Conservation (phyloP, 1,140 invertebrate species). For the Hydropsyche tenuis region DNA sequence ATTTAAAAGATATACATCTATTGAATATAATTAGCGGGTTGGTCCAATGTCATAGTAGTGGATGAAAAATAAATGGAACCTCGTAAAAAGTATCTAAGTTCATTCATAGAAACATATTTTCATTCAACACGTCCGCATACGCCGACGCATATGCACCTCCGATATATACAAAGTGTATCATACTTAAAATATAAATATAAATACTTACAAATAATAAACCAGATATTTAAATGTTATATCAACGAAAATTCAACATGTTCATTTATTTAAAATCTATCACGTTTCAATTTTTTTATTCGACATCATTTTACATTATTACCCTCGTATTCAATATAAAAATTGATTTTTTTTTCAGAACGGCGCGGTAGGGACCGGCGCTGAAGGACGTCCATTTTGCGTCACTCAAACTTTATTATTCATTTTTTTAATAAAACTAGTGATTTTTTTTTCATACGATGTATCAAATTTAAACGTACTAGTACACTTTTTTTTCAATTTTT, state of each 20-base stretch:
- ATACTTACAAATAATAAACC: slow-evolving; percentile 19
- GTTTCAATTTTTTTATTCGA: slow-evolving; percentile 3
- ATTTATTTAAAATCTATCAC: slow-evolving; percentile 2
- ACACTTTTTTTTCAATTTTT: slow-evolving; percentile 9
- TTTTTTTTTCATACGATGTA: not conserved
- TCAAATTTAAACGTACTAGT: slow-evolving; percentile 10
- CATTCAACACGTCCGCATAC: not conserved
- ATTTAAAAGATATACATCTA: slow-evolving; percentile 17
- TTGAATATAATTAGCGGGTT: slow-evolving; percentile 22
- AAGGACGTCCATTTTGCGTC: not conserved
- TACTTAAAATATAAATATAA: slow-evolving; percentile 23
- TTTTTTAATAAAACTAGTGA: not conserved
- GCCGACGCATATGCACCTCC: not conserved
- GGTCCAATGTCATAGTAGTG: slow-evolving; percentile 20
- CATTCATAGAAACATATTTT: slow-evolving; percentile 9
- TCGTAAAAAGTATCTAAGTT: not conserved
- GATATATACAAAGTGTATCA: not conserved
- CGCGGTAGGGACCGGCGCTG: not conserved
- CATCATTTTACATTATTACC: slow-evolving; percentile 13
- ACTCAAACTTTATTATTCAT: not conserved
- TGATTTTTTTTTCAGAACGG: slow-evolving; percentile 1
- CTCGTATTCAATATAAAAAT: slow-evolving; percentile 21
- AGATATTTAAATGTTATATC: slow-evolving; percentile 15
- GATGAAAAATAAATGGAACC: slow-evolving; percentile 6
- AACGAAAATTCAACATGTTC: slow-evolving; percentile 5